Evolutionary conservation across 2,797 vertebrate genomes (phyloP), one percentile per base, ranked within the genome.

Genomic region (Decapterus maruadsi): DNA sequence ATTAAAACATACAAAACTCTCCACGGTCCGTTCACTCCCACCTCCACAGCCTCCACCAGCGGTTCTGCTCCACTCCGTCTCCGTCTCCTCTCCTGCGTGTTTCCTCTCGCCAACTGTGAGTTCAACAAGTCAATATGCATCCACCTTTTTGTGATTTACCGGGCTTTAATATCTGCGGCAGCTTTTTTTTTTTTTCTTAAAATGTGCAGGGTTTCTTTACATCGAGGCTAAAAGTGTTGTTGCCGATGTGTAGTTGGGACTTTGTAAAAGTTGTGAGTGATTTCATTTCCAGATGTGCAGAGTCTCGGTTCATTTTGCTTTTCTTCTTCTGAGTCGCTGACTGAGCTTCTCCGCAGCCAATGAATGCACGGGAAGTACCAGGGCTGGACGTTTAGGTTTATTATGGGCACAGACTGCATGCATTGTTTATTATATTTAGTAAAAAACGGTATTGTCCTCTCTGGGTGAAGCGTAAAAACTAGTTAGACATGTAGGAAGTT

Each of bases 61-160:
- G 17, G 4, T 19, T 56, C 85, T 65, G 6, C 68, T 74, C 61
- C 20, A 58, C 16, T 83, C 38, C 6, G 31, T 34, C 31, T 34
- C 31, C 26, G 26, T 34, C 31, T 34, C 31, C 4, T 77, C 62
- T 83, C 67, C 63, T 4, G 51, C 31, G 73, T 57, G 79, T 60
- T 70, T 81, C 85, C 45, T 72, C 81, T 54, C 13, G 14, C 50
- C 81, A 87, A 80, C 77, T 46, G 93, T 94, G 74, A 94, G 93
- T 92, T 69, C 4, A 34, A 16, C 0, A 22, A 34, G 4, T 34
- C 13, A 1, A 31, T 11, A 14, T 66, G 22, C 50, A 20, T 5
- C 42, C 65, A 50, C 4, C 17, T 29, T 14, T 4, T 13, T 4
- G 6, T 8, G 2, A 17, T n/a, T 56, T 68, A 55, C 3, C 22